phyloP scores from a whole-genome alignment of 1,140 invertebrate species.

The Hylyphantes graminicola region DNA sequence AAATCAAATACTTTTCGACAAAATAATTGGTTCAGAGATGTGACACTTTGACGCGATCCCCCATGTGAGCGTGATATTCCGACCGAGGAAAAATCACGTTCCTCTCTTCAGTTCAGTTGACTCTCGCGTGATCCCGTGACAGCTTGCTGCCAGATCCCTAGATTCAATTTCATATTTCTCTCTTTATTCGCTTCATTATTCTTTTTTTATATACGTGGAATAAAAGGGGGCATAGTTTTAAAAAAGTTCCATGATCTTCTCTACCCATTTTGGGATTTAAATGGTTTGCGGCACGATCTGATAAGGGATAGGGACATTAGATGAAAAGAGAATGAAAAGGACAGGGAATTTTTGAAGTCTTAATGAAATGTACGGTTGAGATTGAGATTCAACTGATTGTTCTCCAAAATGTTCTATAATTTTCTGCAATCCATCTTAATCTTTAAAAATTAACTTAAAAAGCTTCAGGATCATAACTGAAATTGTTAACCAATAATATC shows the following conservation, averaged over 20 bases:
- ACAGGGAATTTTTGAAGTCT: too few relatives aligned
- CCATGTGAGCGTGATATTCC: constrained; percentile 53
- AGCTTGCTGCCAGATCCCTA: constrained; percentile 21
- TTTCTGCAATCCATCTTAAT: too few relatives aligned
- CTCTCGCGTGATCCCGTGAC: constrained; percentile 51
- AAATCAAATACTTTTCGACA: neutral
- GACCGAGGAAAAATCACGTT: constrained; percentile 49
- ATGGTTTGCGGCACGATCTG: constrained; percentile 13
- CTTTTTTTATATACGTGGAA: too few relatives aligned
- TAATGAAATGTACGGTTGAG: too few relatives aligned
- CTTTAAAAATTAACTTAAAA: too few relatives aligned
- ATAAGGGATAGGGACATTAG: neutral
- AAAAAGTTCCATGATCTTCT: constrained; percentile 3
- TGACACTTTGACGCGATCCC: constrained; percentile 38
- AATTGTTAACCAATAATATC: too few relatives aligned
- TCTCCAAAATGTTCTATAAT: too few relatives aligned
- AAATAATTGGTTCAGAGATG: constrained; percentile 48
- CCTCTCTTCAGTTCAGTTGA: constrained; percentile 47
- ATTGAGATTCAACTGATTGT: too few relatives aligned
- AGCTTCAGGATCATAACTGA: too few relatives aligned
- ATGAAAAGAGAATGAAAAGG: too few relatives aligned
- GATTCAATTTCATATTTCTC: neutral
- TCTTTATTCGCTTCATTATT: constrained; percentile 32
- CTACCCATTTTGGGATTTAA: constrained; percentile 6
- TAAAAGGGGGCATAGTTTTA: neutral